These are phyloP conservation scores for Eidolon dupreanum DNA, from an alignment of 2,797 vertebrate species.

Conservation along the genomic window DNA sequence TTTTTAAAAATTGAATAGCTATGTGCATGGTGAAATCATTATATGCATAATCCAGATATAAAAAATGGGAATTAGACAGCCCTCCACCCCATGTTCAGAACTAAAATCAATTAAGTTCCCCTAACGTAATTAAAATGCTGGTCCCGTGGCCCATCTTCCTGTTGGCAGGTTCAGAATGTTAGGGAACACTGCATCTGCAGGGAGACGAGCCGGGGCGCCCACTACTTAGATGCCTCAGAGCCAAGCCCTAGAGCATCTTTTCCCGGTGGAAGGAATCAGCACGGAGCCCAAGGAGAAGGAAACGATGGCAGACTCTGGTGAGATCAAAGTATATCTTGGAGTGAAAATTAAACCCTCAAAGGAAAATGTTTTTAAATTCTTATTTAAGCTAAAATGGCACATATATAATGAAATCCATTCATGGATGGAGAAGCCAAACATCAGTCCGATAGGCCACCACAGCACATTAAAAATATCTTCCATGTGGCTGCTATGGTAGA, in stretches of 20 bases:
- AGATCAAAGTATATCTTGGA: neutral
- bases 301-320: neutral
- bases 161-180: neutral
- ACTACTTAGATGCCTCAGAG: neutral
- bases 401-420: neutral
- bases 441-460: neutral
- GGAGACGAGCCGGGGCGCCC: accelerated
- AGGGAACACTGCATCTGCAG: neutral
- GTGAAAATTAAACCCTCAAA: neutral
- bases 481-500: neutral
- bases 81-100: neutral
- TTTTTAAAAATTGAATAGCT: constrained; percentile 30
- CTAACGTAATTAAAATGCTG: neutral
- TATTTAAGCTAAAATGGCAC: neutral
- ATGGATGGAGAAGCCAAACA: neutral
- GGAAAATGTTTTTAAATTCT: neutral
- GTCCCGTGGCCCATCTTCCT: neutral
- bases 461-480: neutral
- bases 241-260: neutral
- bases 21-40: constrained; percentile 19
- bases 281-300: neutral
- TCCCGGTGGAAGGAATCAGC: neutral
- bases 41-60: neutral
- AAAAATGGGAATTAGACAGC: neutral
- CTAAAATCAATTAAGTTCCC: constrained; percentile 46